Evolutionary conservation across 2,113 vertebrate genomes (phyloP).

Genomic region (Anoura caudifer): DNA sequence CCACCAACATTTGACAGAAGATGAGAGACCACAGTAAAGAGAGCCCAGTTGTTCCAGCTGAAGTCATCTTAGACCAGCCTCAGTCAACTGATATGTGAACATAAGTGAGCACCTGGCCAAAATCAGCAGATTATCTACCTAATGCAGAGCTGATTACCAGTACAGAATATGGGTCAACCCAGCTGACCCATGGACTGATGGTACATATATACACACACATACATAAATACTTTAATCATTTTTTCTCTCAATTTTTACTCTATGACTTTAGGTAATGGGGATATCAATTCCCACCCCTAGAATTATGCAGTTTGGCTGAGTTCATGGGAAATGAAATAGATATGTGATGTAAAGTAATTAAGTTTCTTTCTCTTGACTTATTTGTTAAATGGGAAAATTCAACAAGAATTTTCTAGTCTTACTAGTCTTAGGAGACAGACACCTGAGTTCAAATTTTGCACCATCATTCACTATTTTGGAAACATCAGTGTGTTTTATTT

Average conservation of each 20-base stretch:
- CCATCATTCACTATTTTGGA: background rate
- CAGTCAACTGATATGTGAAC: background rate
- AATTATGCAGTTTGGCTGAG: background rate
- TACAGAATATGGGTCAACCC: background rate
- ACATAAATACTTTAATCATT: background rate
- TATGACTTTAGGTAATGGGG: background rate
- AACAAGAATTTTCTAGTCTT: background rate
- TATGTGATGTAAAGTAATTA: background rate
- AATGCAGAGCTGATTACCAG: background rate
- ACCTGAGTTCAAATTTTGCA: background rate
- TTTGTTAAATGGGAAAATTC: background rate
- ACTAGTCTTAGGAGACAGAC: background rate
- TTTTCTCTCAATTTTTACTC: background rate
- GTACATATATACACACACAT: background rate
- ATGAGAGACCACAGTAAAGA: background rate
- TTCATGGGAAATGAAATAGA: background rate
- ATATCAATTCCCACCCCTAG: background rate
- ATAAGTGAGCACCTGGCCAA: background rate
- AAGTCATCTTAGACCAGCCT: background rate
- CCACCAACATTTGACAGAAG: background rate
- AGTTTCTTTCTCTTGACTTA: background rate
- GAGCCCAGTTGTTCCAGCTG: background rate
- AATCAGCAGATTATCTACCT: background rate
- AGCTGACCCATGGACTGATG: background rate
- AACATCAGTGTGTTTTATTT: slow-evolving; percentile 6